Base-by-base conservation (phyloP, 2,113 vertebrate genomes). In the Poecile atricapillus region DNA sequence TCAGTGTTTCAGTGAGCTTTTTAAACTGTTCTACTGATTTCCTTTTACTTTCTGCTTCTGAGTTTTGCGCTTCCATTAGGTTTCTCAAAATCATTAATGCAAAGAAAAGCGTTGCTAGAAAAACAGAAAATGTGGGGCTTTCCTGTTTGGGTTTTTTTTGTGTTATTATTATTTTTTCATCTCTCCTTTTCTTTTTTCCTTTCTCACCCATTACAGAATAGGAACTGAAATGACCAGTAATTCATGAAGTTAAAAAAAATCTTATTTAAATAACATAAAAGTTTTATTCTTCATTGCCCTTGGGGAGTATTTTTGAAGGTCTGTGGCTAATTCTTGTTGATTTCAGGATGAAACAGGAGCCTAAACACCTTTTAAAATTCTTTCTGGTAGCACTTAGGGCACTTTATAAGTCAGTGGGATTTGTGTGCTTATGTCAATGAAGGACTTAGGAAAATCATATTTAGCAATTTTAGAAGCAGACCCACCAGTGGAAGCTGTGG, bases 311-410 rank as follows among this genome's bases (percentile, higher is more conserved):
- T 92, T 84, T 63, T 65, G 35, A 71, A 88, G 30, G 39, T 81
- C 52, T 93, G 39, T 56, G 44, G 28, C 75, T 80, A 81, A 52
- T 67, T 77, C 50, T 70, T 67, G 39, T 81, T 92, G 68, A 81
- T 96, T 91, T 95, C 83, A 33, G 64, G 87, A 49, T 81, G 90
- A 90, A 96, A 92, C 39, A 75, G 60, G 64, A 83, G 24, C 83
- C 73, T 95, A 71, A 95, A 93, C 65, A 90, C 55, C 64, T 90
- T 88, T 81, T 56, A 55, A 88, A 90, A 87, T 55, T 81, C 43
- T 94, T 88, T 83, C 56, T 92, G 73, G 73, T 93, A 74, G 46
- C 64, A 87, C 47, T 92, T 83, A 78, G 20, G 21, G 37, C 63
- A 67, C 67, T 67, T 94, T 74, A 31, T 9, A 87, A 69, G 58